phyloP scores from a whole-genome alignment of 2,797 vertebrate genomes.

The Apogon talboti region DNA sequence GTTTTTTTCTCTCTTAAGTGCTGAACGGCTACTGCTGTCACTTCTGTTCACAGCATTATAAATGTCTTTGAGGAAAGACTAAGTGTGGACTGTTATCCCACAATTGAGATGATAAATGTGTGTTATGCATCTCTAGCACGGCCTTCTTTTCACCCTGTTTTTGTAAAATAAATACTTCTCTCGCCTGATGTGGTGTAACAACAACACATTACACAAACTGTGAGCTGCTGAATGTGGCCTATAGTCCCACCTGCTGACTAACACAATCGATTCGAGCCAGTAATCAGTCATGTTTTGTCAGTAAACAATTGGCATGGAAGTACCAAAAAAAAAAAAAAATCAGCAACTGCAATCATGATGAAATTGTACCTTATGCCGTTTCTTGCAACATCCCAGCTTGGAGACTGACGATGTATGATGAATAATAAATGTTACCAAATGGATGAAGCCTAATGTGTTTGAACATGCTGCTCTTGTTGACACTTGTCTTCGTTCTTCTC shows the following conservation, averaged over 20 bases:
- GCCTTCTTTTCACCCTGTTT: too few relatives aligned
- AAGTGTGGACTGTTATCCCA: too few relatives aligned
- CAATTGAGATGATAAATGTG: too few relatives aligned
- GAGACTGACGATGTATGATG: conserved; percentile 1
- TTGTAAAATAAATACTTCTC: too few relatives aligned
- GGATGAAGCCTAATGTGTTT: neutral
- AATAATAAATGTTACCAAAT: conserved; percentile 11
- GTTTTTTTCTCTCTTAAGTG: too few relatives aligned
- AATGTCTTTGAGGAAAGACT: too few relatives aligned
- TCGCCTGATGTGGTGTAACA: too few relatives aligned
- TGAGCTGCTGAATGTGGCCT: too few relatives aligned
- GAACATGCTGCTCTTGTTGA: neutral
- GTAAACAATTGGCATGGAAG: neutral
- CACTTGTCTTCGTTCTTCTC: neutral
- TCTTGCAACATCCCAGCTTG: neutral
- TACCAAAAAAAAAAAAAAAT: neutral
- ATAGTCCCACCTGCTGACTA: neutral
- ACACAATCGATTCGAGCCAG: neutral
- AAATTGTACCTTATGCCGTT: neutral
- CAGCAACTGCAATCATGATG: neutral
- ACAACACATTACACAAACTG: too few relatives aligned
- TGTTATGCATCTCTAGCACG: too few relatives aligned
- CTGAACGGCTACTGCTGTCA: too few relatives aligned
- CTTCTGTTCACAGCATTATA: too few relatives aligned
- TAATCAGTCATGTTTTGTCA: neutral